A percentile compares a stretch with the other conserved stretches of the same genome.
Conservation (phyloP, 1,140 invertebrate species). For the Drosophila novamexicana region DNA sequence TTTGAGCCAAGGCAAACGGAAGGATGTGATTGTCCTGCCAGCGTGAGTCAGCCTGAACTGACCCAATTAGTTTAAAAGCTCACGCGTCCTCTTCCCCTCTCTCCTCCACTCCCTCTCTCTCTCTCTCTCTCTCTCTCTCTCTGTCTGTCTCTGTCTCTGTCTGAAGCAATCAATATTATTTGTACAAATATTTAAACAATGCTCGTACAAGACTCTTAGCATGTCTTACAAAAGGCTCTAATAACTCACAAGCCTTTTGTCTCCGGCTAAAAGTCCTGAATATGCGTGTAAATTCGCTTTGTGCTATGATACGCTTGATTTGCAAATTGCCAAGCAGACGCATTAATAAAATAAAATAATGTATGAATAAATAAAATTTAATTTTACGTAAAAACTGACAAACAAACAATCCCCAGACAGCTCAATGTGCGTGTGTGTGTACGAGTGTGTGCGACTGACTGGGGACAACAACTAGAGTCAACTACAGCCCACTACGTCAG, state of each 20-base stretch:
- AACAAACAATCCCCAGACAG: slow-evolving; percentile 47
- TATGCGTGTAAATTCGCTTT: not conserved
- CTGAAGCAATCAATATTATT: slow-evolving; percentile 44
- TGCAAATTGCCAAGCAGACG: slow-evolving; percentile 49
- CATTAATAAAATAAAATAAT: slow-evolving; percentile 67
- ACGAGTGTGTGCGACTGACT: not conserved
- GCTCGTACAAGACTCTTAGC: not conserved
- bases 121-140: not conserved
- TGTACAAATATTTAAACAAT: slow-evolving; percentile 9
- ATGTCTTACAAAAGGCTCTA: slow-evolving; percentile 7
- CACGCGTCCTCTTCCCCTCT: not conserved
- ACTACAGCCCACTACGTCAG: not conserved
- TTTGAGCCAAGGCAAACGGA: slow-evolving; percentile 51
- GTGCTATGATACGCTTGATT: slow-evolving; percentile 33
- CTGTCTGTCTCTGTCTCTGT: not conserved
- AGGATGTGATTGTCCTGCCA: slow-evolving; percentile 45
- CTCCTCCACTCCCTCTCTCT: not conserved
- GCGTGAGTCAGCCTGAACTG: slow-evolving; percentile 26
- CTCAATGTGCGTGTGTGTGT: not conserved
- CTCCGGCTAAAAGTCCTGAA: not conserved
- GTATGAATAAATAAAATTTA: slow-evolving; percentile 81
- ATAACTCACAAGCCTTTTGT: slow-evolving; percentile 10
- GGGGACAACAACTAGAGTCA: slow-evolving; percentile 6
- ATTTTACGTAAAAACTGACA: slow-evolving; percentile 77
- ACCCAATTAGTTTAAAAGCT: slow-evolving; percentile 66